These are phyloP conservation scores for Eueremaeus valkanovi DNA, from an alignment of 2,888 invertebrate genomes.

Conservation along the genomic window DNA sequence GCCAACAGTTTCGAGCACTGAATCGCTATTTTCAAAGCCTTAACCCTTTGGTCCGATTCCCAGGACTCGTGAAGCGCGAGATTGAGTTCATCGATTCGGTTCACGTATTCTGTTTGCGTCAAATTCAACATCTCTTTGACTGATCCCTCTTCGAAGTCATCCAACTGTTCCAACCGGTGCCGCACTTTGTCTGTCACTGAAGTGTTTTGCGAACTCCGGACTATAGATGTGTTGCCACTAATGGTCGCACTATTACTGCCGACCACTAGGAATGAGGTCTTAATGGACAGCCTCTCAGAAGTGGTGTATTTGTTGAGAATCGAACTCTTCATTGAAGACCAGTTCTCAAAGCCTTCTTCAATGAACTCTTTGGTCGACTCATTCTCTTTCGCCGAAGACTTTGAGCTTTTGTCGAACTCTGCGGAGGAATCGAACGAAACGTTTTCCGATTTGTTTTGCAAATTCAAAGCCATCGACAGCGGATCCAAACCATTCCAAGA, in stretches of 20 bases:
- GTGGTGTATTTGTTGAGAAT: slow-evolving; percentile 89
- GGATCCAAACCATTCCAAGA: slow-evolving; percentile 44
- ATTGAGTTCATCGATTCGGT: slow-evolving; percentile 82
- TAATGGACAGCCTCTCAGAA: slow-evolving; percentile 83
- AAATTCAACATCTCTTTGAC: slow-evolving; percentile 76
- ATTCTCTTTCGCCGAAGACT: slow-evolving; percentile 14
- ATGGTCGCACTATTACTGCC: slow-evolving; percentile 49
- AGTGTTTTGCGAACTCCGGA: slow-evolving; percentile 72
- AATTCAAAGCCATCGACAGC: slow-evolving; percentile 39
- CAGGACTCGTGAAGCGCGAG: slow-evolving; percentile 85
- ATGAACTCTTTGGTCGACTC: slow-evolving; percentile 39
- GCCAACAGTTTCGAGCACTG: slow-evolving; percentile 89
- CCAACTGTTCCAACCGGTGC: slow-evolving; percentile 78
- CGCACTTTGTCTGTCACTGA: slow-evolving; percentile 54
- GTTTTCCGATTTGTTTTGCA: background rate
- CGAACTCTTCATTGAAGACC: slow-evolving; percentile 68
- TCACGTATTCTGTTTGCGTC: slow-evolving; percentile 86
- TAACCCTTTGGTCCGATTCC: slow-evolving; percentile 89
- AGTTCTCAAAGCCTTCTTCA: slow-evolving; percentile 64
- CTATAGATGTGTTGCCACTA: slow-evolving; percentile 10
- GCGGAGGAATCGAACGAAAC: background rate
- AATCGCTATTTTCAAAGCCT: slow-evolving; percentile 92
- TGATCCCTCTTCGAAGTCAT: slow-evolving; percentile 86
- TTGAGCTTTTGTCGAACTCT: slow-evolving; percentile 31
- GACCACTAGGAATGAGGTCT: slow-evolving; percentile 78